These are phyloP conservation scores for Brienomyrus brachyistius DNA, from an alignment of 2,113 vertebrate genomes.

Conservation along the genomic window DNA sequence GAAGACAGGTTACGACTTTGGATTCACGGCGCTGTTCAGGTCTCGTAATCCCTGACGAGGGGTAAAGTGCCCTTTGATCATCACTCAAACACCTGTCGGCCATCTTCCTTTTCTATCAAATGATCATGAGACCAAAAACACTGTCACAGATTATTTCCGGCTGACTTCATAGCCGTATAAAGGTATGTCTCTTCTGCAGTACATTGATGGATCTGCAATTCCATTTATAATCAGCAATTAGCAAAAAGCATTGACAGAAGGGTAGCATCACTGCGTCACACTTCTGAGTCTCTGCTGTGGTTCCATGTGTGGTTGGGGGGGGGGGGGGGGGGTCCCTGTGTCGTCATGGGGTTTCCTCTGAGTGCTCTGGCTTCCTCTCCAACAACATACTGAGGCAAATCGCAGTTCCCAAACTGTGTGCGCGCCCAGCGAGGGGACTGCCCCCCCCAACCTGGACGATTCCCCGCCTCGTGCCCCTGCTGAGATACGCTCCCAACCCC, in stretches of 20 bases:
- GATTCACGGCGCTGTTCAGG: constrained; percentile 53
- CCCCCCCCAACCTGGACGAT: neutral
- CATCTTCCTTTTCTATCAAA: neutral
- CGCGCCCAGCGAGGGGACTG: too few relatives aligned
- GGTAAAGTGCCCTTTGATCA: neutral
- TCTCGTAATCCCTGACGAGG: constrained; percentile 51
- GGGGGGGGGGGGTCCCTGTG: too few relatives aligned
- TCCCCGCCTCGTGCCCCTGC: neutral
- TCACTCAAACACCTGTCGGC: neutral
- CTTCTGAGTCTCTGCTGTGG: neutral
- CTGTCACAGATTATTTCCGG: neutral
- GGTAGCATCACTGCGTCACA: neutral
- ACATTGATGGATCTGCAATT: neutral
- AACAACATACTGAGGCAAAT: too few relatives aligned
- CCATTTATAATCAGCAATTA: neutral
- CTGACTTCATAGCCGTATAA: neutral
- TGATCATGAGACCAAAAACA: constrained; percentile 8
- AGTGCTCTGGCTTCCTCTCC: too few relatives aligned
- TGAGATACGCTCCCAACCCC: too few relatives aligned
- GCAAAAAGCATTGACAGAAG: neutral
- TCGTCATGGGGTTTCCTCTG: too few relatives aligned
- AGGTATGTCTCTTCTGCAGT: neutral
- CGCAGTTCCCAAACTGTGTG: neutral
- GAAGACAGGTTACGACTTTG: constrained; percentile 50
- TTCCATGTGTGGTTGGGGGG: neutral